Evolutionary conservation across 2,113 vertebrate species (phyloP), one percentile per base, ranked within the genome.

Genomic region (Zapornia atra): DNA sequence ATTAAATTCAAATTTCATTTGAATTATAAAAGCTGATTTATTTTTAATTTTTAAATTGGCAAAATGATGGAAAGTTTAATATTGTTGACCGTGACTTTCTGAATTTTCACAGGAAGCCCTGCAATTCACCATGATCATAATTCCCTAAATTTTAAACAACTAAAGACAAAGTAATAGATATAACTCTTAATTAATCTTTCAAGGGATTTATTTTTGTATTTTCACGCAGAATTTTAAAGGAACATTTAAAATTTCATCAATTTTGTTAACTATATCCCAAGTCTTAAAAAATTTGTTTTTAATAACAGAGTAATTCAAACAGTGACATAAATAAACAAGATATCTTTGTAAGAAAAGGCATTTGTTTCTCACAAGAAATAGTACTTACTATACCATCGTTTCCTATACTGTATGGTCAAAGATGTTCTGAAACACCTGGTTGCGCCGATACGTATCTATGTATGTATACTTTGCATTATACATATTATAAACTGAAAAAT

Each of bases 401-500:
- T 76, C 50, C 28, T 65, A 17, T 40, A 33, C 18, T 40, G 9
- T 57, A 72, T 5, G 48, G 19, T 48, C 7, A 72, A 87, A 61
- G 36, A 57, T 16, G 21, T 18, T 87, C 42, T 76, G 51, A 76
- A 72, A 69, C 9, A 72, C 31, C 15, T 44, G 36, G 68, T 16
- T 56, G 44, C 15, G 42, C 21, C n/a, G 24, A 17, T 53, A 17
- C 2, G 4, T 15, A 48, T 13, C 17, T 31, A 3, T 9, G 16
- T 36, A 51, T 12, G 15, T 26, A 36, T 8, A 33, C n/a, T 77
- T 77, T 26, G 22, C 0, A 0, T 24, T 28, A 19, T 10, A 7
- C 8, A 16, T 12, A 57, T 21, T 15, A n/a, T 15, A 70, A 48
- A 72, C 2, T 40, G 17, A 59, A 6, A 65, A 26, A 73, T 36